Evolutionary conservation across 2,797 vertebrate genomes (phyloP).

Genomic region (Dendrocincla fuliginosa): DNA sequence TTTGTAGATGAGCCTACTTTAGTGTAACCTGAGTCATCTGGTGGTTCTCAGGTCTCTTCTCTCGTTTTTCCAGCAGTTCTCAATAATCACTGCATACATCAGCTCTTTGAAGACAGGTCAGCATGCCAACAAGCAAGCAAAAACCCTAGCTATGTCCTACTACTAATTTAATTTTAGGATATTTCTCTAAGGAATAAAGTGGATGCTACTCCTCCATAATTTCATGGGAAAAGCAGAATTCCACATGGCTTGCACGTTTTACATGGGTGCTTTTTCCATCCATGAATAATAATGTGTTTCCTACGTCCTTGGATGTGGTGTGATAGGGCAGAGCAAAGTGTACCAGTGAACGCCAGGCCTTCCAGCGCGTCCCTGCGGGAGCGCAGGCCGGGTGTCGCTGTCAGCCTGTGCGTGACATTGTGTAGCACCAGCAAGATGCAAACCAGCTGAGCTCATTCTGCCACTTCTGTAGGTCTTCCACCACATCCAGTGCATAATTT

Average conservation of each 20-base stretch:
- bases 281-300: constrained; percentile 8
- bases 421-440: background rate
- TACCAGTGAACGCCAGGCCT: background rate
- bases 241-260: constrained; percentile 33
- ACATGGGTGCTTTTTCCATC: constrained; percentile 40
- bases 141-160: background rate
- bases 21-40: constrained; percentile 10
- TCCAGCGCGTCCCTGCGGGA: background rate
- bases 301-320: background rate
- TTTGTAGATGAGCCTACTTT: constrained; percentile 51
- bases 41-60: background rate
- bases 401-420: fast-evolving
- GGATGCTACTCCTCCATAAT: constrained; percentile 10
- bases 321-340: background rate
- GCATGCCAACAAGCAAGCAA: constrained; percentile 8
- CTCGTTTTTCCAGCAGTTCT: background rate
- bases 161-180: constrained; percentile 4
- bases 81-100: background rate
- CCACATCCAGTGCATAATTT: constrained; percentile 67
- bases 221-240: constrained; percentile 31
- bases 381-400: background rate
- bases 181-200: constrained; percentile 29
- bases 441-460: background rate
- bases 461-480: background rate
- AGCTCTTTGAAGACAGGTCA: constrained; percentile 33